phyloP scores from a whole-genome alignment of 2,888 invertebrate genomes.

The Pinctada fucata region DNA sequence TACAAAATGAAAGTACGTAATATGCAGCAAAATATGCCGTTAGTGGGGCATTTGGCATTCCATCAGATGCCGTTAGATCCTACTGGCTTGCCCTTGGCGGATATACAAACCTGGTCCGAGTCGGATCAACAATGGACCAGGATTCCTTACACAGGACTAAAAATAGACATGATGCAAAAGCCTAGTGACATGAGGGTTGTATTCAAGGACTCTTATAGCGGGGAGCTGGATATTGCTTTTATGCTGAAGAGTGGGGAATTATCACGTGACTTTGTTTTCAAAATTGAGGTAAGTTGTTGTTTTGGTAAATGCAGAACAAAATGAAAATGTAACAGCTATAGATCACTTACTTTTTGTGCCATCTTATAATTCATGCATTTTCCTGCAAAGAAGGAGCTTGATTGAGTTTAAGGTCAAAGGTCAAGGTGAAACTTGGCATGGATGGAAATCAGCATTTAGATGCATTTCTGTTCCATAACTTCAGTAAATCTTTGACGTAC shows the following conservation, averaged over 20 bases:
- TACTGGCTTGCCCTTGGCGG: slow-evolving; percentile 12
- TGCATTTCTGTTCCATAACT: too few relatives aligned
- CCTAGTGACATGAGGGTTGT: background rate
- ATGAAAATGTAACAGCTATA: too few relatives aligned
- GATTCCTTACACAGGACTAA: background rate
- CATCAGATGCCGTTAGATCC: background rate
- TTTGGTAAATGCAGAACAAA: background rate
- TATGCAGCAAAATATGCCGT: background rate
- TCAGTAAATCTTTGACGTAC: too few relatives aligned
- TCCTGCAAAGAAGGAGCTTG: too few relatives aligned
- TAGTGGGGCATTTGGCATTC: background rate
- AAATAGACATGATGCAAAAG: background rate
- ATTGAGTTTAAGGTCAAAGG: too few relatives aligned
- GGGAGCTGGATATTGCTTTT: background rate
- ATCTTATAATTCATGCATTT: too few relatives aligned
- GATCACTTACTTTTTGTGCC: too few relatives aligned
- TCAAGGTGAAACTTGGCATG: too few relatives aligned
- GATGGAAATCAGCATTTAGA: too few relatives aligned
- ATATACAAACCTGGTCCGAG: background rate
- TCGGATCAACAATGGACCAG: background rate
- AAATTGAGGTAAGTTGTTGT: slow-evolving; percentile 14
- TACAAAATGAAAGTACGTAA: background rate
- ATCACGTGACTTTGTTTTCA: background rate
- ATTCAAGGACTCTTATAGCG: background rate
- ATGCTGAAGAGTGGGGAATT: background rate